Conservation (phyloP, 2,888 invertebrate genomes). For the Caenorhabditis uteleia region DNA sequence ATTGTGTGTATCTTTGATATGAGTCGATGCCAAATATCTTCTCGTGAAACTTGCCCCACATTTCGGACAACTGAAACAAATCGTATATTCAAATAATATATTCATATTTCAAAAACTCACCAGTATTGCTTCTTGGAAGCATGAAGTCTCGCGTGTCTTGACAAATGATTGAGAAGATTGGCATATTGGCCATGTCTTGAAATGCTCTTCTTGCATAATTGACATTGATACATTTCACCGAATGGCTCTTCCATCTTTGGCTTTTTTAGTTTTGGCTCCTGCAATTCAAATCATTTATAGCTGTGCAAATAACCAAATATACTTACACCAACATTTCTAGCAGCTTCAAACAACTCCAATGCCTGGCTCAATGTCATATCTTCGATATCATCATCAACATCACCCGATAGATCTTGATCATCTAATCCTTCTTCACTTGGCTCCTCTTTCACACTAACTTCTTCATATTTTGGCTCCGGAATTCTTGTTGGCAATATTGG, state of each 20-base stretch:
- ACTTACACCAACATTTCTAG: background rate
- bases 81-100: background rate
- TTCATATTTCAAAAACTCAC: slow-evolving; percentile 10
- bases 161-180: slow-evolving; percentile 43
- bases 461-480: slow-evolving; percentile 14
- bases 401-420: slow-evolving; percentile 27
- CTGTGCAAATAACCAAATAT: too few species aligned
- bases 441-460: slow-evolving; percentile 32
- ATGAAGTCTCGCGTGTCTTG: slow-evolving; percentile 43
- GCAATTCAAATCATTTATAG: too few species aligned
- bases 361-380: slow-evolving; percentile 23
- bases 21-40: slow-evolving; percentile 34
- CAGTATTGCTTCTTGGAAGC: slow-evolving; percentile 46
- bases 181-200: slow-evolving; percentile 41
- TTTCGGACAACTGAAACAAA: slow-evolving; percentile 36
- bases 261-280: slow-evolving; percentile 19
- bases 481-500: slow-evolving; percentile 21
- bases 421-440: slow-evolving; percentile 31
- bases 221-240: slow-evolving; percentile 37
- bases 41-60: slow-evolving; percentile 40
- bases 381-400: slow-evolving; percentile 30
- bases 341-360: slow-evolving; percentile 21
- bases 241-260: slow-evolving; percentile 27
- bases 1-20: slow-evolving; percentile 31
- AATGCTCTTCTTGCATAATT: slow-evolving; percentile 38